Evolutionary conservation across 2,888 invertebrate species (phyloP).

Genomic region (Yponomeuta malinellus): DNA sequence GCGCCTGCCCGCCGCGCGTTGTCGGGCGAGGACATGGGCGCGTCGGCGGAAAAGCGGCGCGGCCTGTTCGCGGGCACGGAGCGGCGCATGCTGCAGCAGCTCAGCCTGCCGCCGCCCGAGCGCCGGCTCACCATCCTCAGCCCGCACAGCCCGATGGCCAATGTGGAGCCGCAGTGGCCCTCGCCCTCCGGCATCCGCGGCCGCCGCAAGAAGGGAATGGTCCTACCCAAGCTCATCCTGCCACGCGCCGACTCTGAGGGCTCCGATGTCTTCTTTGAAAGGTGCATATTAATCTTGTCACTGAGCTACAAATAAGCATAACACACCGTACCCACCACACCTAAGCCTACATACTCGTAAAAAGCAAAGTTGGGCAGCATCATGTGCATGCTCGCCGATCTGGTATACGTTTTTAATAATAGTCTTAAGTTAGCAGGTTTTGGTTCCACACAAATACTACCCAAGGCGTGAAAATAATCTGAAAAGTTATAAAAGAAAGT

Average conservation of each 20-base stretch:
- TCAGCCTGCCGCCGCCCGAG: slow-evolving; percentile 82
- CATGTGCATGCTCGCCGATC: too few relatives aligned
- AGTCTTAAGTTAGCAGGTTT: too few relatives aligned
- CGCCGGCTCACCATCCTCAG: slow-evolving; percentile 85
- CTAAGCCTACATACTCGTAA: too few relatives aligned
- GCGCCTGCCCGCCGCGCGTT: slow-evolving; percentile 78
- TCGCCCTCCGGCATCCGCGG: slow-evolving; percentile 76
- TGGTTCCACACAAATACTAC: too few relatives aligned
- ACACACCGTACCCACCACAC: too few relatives aligned
- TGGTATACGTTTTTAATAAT: too few relatives aligned
- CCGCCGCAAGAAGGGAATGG: slow-evolving; percentile 82
- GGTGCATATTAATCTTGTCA: slow-evolving; percentile 47
- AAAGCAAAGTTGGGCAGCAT: too few relatives aligned
- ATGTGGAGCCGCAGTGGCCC: slow-evolving; percentile 79
- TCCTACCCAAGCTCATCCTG: slow-evolving; percentile 83
- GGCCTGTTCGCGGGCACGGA: slow-evolving; percentile 82
- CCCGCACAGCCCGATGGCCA: slow-evolving; percentile 84
- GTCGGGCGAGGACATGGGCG: slow-evolving; percentile 78
- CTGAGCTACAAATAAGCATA: not conserved
- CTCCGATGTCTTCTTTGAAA: slow-evolving; percentile 79
- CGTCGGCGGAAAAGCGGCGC: slow-evolving; percentile 79
- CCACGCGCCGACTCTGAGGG: slow-evolving; percentile 85
- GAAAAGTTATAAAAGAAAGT: not conserved
- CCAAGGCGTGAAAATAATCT: not conserved
- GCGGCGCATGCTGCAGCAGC: slow-evolving; percentile 78